Evolutionary conservation across 2,113 vertebrate species (phyloP), one percentile per base, ranked within the genome.

Genomic region (Potamarius usumacintae): DNA sequence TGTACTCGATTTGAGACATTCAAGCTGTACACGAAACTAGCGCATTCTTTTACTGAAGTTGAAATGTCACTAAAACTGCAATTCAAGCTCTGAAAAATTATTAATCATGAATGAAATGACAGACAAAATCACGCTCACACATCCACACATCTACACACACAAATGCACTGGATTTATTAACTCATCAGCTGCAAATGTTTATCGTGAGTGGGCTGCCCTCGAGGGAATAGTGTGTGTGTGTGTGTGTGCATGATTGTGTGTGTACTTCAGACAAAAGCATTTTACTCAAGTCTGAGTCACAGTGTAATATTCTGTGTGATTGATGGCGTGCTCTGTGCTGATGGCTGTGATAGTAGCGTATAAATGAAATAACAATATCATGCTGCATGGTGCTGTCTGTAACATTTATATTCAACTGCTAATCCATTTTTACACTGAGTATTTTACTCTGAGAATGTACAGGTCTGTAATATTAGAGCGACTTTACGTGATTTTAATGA

Each of bases 41-140:
- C 27, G 50, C 18, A 58, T 48, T 83, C 17, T n/a, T 77, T 63
- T 87, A 76, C 48, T 82, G 22, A 34, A 76, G 22, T 14, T 76
- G 50, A 82, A 83, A 87, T 83, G 27, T 77, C 57, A 77, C 55
- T 72, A 62, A 83, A 87, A 79, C 48, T 20, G 55, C 60, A 84
- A 90, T 76, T 77, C 34, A 42, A 80, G 57, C 50, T 84, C 50
- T 30, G 34, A 60, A 85, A 83, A 42, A 58, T 20, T 77, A 62
- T 89, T 82, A 86, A 90, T 86, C 76, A 85, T 85, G 53, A 85
- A 90, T 90, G 86, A 78, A 79, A 77, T 4, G 9, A 69, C 48
- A 86, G 22, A 81, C 60, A 86, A 5, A 30, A 84, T 20, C 63
- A 53, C 0, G 11, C 82, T 15, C 22, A 52, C 48, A 48, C 18